Base-by-base conservation (phyloP, 2,113 vertebrate species). In the Nettapus auritus region DNA sequence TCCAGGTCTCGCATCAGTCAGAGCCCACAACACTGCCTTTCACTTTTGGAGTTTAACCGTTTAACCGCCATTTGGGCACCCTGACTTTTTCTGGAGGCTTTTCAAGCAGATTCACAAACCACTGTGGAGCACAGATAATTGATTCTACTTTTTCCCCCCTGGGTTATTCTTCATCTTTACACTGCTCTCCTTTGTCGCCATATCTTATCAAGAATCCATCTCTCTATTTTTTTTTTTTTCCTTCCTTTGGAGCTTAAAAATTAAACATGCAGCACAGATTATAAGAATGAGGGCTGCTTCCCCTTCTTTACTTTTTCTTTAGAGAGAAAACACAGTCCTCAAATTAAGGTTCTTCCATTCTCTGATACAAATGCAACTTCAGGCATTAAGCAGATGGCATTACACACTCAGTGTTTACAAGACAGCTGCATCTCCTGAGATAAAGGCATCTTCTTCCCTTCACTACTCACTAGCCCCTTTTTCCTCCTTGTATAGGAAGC, bases 321-420 rank as follows among this genome's bases (percentile, higher is more conserved):
- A 62, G 8, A 69, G 23, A 59, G 60, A 16, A 87, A 93, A 60
- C 13, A 23, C n/a, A 23, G 34, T 20, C 62, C 34, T 73, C 77
- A 71, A 84, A 82, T 79, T 57, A 68, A 76, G 63, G 63, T 62
- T 91, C 70, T 79, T 82, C 66, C 57, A 79, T 68, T 89, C 70
- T 80, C 63, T 50, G 55, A 44, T 77, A 66, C 50, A 91, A 82
- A 91, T 31, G 70, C 34, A 73, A 91, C 89, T 82, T 89, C 53
- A 89, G 59, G 84, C 55, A 87, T 71, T 87, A 85, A 96, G 79
- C 87, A 95, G 84, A 95, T 95, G 93, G 86, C 59, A 50, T 36
- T 23, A 60, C 55, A 69, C 25, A 38, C 44, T 75, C 52, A 1
- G 33, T 87, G 53, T 85, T 87, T 89, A 89, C 70, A 17, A 7